Base-by-base conservation (phyloP, 1,140 invertebrate genomes). In the Drosophila bipectinata region DNA sequence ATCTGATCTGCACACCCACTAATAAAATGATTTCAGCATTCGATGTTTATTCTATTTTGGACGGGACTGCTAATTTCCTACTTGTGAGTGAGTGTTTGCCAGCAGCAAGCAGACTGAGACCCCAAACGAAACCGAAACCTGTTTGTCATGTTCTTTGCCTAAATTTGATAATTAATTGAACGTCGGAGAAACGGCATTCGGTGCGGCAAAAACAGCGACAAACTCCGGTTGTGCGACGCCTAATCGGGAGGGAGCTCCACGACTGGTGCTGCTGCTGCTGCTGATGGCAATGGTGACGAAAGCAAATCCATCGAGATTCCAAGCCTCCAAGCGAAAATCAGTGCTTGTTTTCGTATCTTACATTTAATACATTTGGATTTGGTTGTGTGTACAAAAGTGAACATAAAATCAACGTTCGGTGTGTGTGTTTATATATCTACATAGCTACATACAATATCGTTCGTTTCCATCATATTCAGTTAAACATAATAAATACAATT, bases 401-500 rank as follows among this genome's bases (percentile, higher is more conserved):
- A 82, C 82, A 87, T 78, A 85, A 87, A 87, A 81, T 76, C 59
- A 87, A 79, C 74, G 78, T 85, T 49, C 58, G 30, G 39, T 54
- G 61, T 68, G 54, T 74, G 54, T 74, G 59, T 73, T 67, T 75
- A 77, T 49, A 74, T 85, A 85, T 87, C 81, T 85, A 85, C 81
- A 84, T 84, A 84, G 72, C 81, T 84, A 84, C 81, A 77, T 80
- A 80, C 77, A 75, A 63, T 54, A 68, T 66, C 56, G 45, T 76
- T 44, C 41, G 68, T 71, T 82, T 77, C 62, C 77, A 72, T 79
- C 57, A 71, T 67, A 78, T 67, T 85, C 59, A 61, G 49, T 82
- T 85, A 82, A 85, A 85, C 82, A 85, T 85, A 85, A 87, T 85
- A 85, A 85, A 85, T 85, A 85, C 69, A 82, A 62, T 75, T 87